Percentiles rank a stretch among this genome's conserved stretches.
Evolutionary conservation across 37 sponge, comb jelly and placozoan species (phyloP).

Genomic region (Crambe crambe): DNA sequence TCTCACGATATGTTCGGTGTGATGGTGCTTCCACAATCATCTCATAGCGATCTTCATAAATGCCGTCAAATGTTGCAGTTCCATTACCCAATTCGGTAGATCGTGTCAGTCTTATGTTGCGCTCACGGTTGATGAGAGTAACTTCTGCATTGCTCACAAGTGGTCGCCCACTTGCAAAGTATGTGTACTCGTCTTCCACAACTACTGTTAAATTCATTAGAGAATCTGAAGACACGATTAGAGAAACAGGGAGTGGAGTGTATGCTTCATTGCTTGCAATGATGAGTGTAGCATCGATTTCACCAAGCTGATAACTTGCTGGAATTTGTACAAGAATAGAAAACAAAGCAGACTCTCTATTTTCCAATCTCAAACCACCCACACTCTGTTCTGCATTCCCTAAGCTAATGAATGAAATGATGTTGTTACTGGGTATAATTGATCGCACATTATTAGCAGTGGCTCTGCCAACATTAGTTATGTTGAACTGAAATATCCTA

Average conservation of each 20-base stretch:
- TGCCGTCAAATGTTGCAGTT: conserved; percentile 16
- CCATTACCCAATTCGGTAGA: conserved; percentile 21
- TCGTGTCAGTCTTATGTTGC: conserved; percentile 8
- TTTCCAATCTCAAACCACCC: conserved; percentile 18
- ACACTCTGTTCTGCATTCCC: conserved; percentile 13
- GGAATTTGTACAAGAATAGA: conserved; percentile 6
- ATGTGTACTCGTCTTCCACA: too few species aligned
- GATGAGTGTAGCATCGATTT: conserved; percentile 4
- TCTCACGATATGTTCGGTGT: conserved; percentile 6
- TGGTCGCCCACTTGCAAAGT: conserved; percentile 46
- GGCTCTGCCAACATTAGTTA: conserved; percentile 32
- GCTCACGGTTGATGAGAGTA: conserved; percentile 11
- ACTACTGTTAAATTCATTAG: too few species aligned
- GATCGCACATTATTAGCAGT: conserved; percentile 15
- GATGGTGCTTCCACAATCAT: conserved; percentile 19
- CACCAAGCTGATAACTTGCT: conserved; percentile 12
- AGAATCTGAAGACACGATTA: too few species aligned
- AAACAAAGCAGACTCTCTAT: conserved; percentile 23
- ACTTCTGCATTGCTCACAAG: conserved; percentile 24
- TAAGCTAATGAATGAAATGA: conserved; percentile 38
- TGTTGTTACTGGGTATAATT: conserved; percentile 3
- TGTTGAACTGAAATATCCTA: conserved; percentile 15
- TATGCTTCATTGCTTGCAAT: conserved; percentile 15
- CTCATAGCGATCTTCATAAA: conserved; percentile 43
- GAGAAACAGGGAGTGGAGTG: conserved; percentile 3